phyloP scores from a whole-genome alignment of 2,888 invertebrate genomes.

The Apodemia duryi region DNA sequence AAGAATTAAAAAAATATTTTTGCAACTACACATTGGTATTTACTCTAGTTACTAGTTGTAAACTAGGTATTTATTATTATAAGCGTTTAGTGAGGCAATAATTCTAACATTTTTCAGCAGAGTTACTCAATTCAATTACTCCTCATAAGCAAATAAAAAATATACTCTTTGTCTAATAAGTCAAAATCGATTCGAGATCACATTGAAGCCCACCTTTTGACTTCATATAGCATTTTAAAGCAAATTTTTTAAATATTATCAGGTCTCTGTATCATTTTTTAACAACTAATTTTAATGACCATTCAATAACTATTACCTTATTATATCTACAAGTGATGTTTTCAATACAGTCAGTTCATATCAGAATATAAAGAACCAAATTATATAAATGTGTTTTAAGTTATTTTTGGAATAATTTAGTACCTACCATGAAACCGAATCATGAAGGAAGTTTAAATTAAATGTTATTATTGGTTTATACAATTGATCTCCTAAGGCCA shows the following conservation, averaged over 20 bases:
- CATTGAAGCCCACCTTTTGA: constrained; percentile 59
- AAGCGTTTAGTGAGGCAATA: neutral
- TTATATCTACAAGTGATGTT: constrained; percentile 23
- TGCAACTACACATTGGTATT: neutral
- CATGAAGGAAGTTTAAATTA: neutral
- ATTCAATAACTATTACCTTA: constrained; percentile 17
- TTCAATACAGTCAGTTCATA: constrained; percentile 15
- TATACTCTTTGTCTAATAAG: constrained; percentile 44
- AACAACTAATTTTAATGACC: constrained; percentile 17
- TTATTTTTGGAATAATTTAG: neutral
- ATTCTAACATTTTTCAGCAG: constrained; percentile 2
- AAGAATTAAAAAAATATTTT: constrained; percentile 15
- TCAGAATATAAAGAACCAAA: neutral
- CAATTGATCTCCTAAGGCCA: neutral
- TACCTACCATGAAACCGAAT: neutral
- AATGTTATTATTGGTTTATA: neutral
- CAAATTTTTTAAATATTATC: constrained; percentile 59
- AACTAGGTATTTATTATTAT: neutral
- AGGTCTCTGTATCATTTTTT: constrained; percentile 44
- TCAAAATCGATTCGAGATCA: constrained; percentile 72
- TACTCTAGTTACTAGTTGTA: neutral
- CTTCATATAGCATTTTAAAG: constrained; percentile 69
- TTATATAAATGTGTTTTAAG: neutral
- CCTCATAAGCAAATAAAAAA: constrained; percentile 34
- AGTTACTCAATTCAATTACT: constrained; percentile 15